phyloP scores from a whole-genome alignment of 1,140 invertebrate genomes.

The Zaprionus capensis region DNA sequence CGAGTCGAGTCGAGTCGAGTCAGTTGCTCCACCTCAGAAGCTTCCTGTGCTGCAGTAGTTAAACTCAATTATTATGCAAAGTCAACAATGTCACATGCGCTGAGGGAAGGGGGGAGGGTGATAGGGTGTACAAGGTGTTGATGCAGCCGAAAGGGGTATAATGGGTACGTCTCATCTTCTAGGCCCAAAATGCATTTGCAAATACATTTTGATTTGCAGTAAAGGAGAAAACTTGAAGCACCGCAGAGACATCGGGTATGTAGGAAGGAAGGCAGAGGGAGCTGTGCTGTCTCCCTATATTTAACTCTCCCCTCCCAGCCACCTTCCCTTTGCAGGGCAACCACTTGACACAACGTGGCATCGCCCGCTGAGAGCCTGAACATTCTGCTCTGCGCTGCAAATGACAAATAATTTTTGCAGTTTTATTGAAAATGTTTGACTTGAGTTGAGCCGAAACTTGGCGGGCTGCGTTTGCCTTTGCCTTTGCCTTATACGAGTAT shows the following conservation, averaged over 20 bases:
- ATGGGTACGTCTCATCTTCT: constrained; percentile 39
- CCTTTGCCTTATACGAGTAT: not conserved
- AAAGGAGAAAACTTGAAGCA: constrained; percentile 71
- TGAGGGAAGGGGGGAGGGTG: not conserved
- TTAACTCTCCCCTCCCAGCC: not conserved
- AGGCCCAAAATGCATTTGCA: constrained; percentile 70
- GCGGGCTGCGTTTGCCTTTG: constrained; percentile 35
- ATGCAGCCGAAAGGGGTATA: constrained; percentile 15
- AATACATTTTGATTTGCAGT: constrained; percentile 81
- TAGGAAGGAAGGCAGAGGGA: too few species aligned
- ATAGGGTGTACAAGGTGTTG: constrained; percentile 5
- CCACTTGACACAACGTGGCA: not conserved
- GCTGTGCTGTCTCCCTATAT: too few species aligned
- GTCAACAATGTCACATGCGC: constrained; percentile 71
- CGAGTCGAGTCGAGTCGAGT: not conserved
- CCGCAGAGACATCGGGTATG: not conserved
- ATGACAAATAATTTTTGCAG: constrained; percentile 81
- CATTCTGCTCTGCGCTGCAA: constrained; percentile 16
- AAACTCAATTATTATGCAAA: constrained; percentile 82
- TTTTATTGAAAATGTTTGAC: constrained; percentile 82
- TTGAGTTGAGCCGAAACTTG: constrained; percentile 63
- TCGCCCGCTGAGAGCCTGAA: constrained; percentile 10
- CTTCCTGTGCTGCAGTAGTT: constrained; percentile 70
- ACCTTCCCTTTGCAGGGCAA: not conserved
- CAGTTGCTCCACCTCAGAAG: constrained; percentile 7